Evolutionary conservation across 2,888 invertebrate genomes (phyloP).

Genomic region (Papilio elwesi): DNA sequence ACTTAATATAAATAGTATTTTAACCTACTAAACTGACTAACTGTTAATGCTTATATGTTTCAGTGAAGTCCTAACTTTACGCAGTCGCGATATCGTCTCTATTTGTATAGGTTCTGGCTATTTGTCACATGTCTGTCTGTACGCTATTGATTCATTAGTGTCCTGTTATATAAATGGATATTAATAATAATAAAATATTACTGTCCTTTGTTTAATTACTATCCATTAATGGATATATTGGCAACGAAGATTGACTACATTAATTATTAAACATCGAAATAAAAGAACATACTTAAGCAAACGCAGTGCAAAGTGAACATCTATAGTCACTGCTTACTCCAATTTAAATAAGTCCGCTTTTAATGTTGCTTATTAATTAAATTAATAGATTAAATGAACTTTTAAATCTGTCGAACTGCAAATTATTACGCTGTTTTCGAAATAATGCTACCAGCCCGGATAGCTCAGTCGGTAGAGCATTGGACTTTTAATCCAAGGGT

Average conservation of each 20-base stretch:
- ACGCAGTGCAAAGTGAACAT: too few relatives aligned
- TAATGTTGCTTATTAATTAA: too few relatives aligned
- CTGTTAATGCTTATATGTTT: background rate
- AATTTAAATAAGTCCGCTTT: too few relatives aligned
- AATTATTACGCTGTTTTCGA: too few relatives aligned
- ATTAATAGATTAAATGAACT: too few relatives aligned
- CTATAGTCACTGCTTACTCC: too few relatives aligned
- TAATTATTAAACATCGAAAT: too few relatives aligned
- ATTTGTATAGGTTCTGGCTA: slow-evolving; percentile 19
- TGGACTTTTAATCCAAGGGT: slow-evolving; percentile 85
- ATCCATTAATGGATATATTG: too few relatives aligned
- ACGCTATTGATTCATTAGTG: background rate
- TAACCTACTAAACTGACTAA: too few relatives aligned
- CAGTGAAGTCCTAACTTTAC: slow-evolving; percentile 39
- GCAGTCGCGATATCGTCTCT: slow-evolving; percentile 14
- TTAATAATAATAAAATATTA: background rate
- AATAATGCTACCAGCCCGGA: slow-evolving; percentile 71
- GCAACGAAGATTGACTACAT: background rate
- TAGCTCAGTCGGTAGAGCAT: slow-evolving; percentile 85
- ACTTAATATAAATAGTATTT: too few relatives aligned
- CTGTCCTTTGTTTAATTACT: background rate
- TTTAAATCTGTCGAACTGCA: too few relatives aligned
- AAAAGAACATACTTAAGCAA: too few relatives aligned
- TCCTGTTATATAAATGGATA: background rate
- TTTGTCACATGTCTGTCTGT: slow-evolving; percentile 26